A percentile compares a stretch with the other conserved stretches of the same genome.
phyloP scores from a whole-genome alignment of 2,888 invertebrate genomes.

The Rambutsinella grinnellia region DNA sequence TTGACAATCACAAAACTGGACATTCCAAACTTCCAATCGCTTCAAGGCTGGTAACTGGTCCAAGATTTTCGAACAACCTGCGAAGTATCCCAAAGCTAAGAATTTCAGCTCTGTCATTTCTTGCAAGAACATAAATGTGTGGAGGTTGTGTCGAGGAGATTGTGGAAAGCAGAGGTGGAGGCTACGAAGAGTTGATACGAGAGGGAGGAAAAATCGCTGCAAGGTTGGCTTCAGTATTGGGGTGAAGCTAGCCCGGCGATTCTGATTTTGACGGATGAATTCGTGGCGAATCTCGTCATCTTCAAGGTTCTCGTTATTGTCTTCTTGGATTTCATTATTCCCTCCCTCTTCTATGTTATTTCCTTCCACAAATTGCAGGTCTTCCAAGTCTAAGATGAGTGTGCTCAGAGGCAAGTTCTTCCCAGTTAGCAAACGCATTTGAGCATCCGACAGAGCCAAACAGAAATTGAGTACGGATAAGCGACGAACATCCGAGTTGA shows the following conservation, averaged over 20 bases:
- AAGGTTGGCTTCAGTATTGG: slow-evolving; percentile 32
- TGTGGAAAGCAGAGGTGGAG: slow-evolving; percentile 55
- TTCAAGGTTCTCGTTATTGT: slow-evolving; percentile 2
- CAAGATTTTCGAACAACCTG: slow-evolving; percentile 41
- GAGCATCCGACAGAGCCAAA: slow-evolving; percentile 43
- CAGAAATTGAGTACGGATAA: slow-evolving; percentile 52
- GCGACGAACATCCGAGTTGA: slow-evolving; percentile 22
- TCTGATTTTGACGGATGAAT: slow-evolving; percentile 39
- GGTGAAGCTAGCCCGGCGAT: slow-evolving; percentile 39
- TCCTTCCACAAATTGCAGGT: slow-evolving; percentile 26
- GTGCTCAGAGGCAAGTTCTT: slow-evolving; percentile 37
- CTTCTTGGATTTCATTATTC: slow-evolving; percentile 5
- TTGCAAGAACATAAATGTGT: slow-evolving; percentile 45
- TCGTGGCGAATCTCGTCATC: slow-evolving; percentile 11
- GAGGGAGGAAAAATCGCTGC: slow-evolving; percentile 25
- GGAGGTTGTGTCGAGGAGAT: slow-evolving; percentile 32
- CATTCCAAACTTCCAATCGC: slow-evolving; percentile 58
- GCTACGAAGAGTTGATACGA: slow-evolving; percentile 36
- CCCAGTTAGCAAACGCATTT: slow-evolving; percentile 38
- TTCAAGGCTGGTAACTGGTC: slow-evolving; percentile 54
- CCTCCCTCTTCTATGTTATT: not conserved
- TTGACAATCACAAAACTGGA: slow-evolving; percentile 48
- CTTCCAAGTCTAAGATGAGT: slow-evolving; percentile 53
- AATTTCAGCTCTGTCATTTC: slow-evolving; percentile 46
- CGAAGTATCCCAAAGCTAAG: slow-evolving; percentile 48